phyloP scores from a whole-genome alignment of 2,797 vertebrate genomes.

The Microchirus variegatus region DNA sequence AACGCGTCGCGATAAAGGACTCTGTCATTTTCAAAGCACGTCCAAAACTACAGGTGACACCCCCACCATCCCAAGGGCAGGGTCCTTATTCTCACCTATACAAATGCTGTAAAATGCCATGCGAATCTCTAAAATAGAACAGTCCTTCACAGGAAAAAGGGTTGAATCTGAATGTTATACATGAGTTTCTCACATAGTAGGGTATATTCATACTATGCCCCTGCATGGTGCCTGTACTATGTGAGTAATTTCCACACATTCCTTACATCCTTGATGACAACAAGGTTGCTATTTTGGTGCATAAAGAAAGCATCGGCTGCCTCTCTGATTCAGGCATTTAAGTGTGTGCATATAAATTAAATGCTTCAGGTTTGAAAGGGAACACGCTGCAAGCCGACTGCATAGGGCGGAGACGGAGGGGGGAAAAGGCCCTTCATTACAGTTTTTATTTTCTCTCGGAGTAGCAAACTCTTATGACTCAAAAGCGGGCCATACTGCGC shows the following conservation, averaged over 20 bases:
- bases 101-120: slow-evolving; percentile 36
- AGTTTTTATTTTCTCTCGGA: not conserved
- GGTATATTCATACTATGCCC: slow-evolving; percentile 30
- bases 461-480: slow-evolving; percentile 14
- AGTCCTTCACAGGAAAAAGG: slow-evolving; percentile 37
- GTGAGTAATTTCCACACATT: slow-evolving; percentile 10
- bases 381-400: slow-evolving; percentile 29
- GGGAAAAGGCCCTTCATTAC: too few relatives aligned
- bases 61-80: slow-evolving; percentile 42
- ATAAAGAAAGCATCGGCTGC: slow-evolving; percentile 32
- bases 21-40: slow-evolving; percentile 68
- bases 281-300: slow-evolving; percentile 38
- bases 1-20: slow-evolving; percentile 54
- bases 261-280: not conserved
- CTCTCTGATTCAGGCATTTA: slow-evolving; percentile 19
- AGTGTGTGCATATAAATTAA: slow-evolving; percentile 36
- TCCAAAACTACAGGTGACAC: slow-evolving; percentile 59
- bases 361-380: slow-evolving; percentile 30
- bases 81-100: slow-evolving; percentile 41
- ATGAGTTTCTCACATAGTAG: slow-evolving; percentile 33
- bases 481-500: slow-evolving; percentile 22
- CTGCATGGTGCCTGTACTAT: slow-evolving; percentile 12
- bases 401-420: not conserved
- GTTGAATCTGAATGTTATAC: slow-evolving; percentile 45
- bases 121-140: slow-evolving; percentile 42